Conservation (phyloP, 2,888 invertebrate genomes). For the Gerosis bhagava region DNA sequence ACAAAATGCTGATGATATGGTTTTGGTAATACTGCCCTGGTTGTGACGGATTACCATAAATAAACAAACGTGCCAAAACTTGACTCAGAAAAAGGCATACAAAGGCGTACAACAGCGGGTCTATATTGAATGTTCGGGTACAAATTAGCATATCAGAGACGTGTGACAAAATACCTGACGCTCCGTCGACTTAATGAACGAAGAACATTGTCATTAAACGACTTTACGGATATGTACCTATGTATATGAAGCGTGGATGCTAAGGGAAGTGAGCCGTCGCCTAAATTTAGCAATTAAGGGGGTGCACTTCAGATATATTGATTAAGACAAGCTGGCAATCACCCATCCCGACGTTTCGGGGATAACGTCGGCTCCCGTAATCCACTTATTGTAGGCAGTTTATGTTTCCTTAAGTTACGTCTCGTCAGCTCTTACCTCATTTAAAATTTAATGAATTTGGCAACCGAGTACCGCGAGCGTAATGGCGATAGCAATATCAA, state of each 20-base stretch:
- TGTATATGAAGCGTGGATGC: conserved; percentile 42
- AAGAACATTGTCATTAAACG: conserved; percentile 71
- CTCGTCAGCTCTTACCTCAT: conserved; percentile 20
- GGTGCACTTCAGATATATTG: conserved; percentile 54
- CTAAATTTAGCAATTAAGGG: conserved; percentile 64
- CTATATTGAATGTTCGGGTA: conserved; percentile 71
- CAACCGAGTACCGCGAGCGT: too few species aligned
- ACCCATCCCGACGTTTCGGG: conserved; percentile 27
- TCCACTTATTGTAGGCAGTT: conserved; percentile 25
- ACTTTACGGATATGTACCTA: conserved; percentile 50
- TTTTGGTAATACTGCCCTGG: conserved; percentile 15
- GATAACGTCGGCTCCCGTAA: conserved; percentile 27
- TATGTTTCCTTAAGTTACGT: conserved; percentile 24
- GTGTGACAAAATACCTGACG: conserved; percentile 63
- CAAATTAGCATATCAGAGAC: conserved; percentile 78
- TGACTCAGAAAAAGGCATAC: conserved; percentile 57
- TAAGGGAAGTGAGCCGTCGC: conserved; percentile 43
- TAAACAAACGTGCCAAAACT: conserved; percentile 59
- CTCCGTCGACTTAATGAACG: conserved; percentile 69
- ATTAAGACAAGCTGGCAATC: conserved; percentile 42
- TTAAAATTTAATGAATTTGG: conserved; percentile 26
- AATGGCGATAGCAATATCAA: too few species aligned
- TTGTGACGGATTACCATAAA: conserved; percentile 52
- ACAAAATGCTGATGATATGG: conserved; percentile 18
- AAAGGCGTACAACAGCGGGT: conserved; percentile 58